phyloP scores from a whole-genome alignment of 1,140 invertebrate species.

The Diorhabda elongata region DNA sequence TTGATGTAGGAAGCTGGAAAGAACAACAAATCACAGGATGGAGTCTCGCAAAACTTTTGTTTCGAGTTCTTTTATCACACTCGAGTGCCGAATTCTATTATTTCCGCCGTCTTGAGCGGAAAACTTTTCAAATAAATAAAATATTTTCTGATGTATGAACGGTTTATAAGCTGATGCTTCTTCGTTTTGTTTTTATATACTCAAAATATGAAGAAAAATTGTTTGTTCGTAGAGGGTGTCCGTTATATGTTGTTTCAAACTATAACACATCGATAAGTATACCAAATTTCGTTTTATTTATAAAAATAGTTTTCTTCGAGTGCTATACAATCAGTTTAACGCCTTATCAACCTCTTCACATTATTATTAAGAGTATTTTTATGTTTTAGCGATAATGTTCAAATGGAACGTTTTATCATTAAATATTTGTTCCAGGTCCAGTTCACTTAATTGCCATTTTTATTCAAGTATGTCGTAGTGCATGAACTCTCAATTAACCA shows the following conservation, averaged over 20 bases:
- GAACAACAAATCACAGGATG: constrained; percentile 13
- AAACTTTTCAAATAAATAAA: constrained; percentile 15
- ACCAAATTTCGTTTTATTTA: no score
- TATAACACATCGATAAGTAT: no score
- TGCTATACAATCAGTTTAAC: no score
- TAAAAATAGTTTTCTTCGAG: no score
- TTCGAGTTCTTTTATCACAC: constrained; percentile 10
- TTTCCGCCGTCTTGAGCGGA: constrained; percentile 12
- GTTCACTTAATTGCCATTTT: not conserved
- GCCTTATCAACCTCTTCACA: no score
- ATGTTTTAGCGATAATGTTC: not conserved
- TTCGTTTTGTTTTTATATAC: constrained; percentile 4
- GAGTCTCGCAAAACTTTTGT: constrained; percentile 12
- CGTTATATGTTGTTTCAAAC: no score
- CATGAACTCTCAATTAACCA: no score
- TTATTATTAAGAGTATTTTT: no score
- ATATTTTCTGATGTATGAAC: constrained; percentile 15
- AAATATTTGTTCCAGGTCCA: not conserved
- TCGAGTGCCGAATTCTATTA: constrained; percentile 14
- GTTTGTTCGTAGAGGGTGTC: no score
- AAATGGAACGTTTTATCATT: not conserved
- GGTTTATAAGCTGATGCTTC: constrained; percentile 9
- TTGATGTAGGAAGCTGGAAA: constrained; percentile 14
- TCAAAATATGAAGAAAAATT: not conserved
- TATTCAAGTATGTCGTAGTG: no score